Evolutionary conservation across 2,888 invertebrate genomes (phyloP), one percentile per base, ranked within the genome.

Genomic region (Troilus luridus): DNA sequence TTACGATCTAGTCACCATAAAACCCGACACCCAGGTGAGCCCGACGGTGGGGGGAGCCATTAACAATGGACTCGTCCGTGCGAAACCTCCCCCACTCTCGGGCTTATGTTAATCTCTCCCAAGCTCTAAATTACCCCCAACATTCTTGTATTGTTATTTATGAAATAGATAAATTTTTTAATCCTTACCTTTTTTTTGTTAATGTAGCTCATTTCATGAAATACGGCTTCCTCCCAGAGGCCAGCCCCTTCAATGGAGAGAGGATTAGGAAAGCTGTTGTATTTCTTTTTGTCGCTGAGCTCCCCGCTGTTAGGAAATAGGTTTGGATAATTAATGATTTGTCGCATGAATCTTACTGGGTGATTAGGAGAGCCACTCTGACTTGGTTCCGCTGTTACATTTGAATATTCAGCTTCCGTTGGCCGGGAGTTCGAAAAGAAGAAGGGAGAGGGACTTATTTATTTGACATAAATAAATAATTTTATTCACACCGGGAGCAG

Each of bases 111-210:
- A 89, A 89, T 89, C 62, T 64, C 67, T 10, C 9, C 17, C 17
- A 0, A 56, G 21, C 89, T 89, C 89, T 89, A 89, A 89, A 89
- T 89, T 64, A 89, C 89, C 89, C 88, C 62, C 89, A 89, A 89
- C 89, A 89, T 89, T 89, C 62, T 89, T 89, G 62, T 89, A 85
- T 85, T 85, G 54, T 89, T 89, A 89, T 89, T 89, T 89, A 89
- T 89, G 60, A 89, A 64, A 64, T 89, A 89, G 89, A 89, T 89
- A 89, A 89, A 89, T 64, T 89, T 89, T 89, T 89, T 89, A 89
- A 89, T 89, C 85, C 85, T 85, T 85, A 56, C 85, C 56, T 85
- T 85, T 85, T 85, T 85, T 85, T 85, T 85, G 85, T 85, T 85
- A 85, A 85, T 85, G 85, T 85, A 41, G 85, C 85, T 85, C 85